phyloP scores from a whole-genome alignment of 2,888 invertebrate species.

The Adineta ricciae region DNA sequence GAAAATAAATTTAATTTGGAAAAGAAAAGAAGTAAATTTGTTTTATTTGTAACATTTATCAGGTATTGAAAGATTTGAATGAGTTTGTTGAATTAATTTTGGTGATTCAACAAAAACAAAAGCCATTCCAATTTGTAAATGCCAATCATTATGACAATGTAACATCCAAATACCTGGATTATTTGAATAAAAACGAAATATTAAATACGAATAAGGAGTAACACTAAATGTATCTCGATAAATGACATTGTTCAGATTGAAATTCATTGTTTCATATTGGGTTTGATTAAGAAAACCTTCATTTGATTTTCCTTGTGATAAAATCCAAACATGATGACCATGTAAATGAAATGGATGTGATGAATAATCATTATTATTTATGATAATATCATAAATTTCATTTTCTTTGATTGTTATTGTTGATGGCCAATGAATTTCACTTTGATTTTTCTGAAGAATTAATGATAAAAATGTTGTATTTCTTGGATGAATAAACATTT shows the following conservation, averaged over 20 bases:
- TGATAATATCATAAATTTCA: not conserved
- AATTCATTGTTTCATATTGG: not conserved
- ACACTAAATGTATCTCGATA: not conserved
- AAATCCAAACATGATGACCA: not conserved
- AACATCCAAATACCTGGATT: not conserved
- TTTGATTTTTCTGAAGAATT: not conserved
- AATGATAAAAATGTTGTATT: not conserved
- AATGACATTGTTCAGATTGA: not conserved
- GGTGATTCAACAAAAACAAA: not conserved
- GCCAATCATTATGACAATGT: conserved; percentile 3
- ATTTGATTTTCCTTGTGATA: not conserved
- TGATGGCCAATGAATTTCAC: not conserved
- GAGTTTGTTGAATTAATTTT: not conserved
- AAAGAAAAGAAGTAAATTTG: too few species aligned
- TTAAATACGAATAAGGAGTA: not conserved
- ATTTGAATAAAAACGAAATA: not conserved
- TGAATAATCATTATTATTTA: not conserved
- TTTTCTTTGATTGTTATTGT: not conserved
- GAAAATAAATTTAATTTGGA: too few species aligned
- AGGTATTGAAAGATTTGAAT: too few species aligned
- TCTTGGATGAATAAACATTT: not conserved
- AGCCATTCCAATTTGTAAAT: not conserved
- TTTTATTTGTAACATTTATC: too few species aligned
- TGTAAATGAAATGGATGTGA: not conserved
- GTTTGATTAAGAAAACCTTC: not conserved